Base-by-base conservation (phyloP, 2,888 invertebrate species). In the Callyntrura sp. region DNA sequence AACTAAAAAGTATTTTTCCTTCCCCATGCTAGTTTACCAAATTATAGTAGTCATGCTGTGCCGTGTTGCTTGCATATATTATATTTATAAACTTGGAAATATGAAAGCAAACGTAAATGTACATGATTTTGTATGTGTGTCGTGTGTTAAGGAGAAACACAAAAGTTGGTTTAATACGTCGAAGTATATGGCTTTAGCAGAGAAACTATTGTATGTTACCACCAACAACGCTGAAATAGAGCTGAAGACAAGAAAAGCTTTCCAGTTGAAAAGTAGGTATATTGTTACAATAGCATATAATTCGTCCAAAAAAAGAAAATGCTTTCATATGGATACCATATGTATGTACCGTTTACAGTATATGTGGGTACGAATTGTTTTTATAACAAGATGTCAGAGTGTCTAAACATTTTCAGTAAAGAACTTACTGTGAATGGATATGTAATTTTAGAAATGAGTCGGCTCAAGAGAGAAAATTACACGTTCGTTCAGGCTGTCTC, bases 171-270 rank as follows among this genome's bases (percentile, higher is more conserved):
- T 81, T 81, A 45, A 17, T 43, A 81, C 62, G 81, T n/a, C 62
- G 62, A 81, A 81, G 35, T 81, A 81, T 60, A 62, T 81, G 81
- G 81, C 62, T 70, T 70, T 70, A 1, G 14, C 17, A 12, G 70
- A 70, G 70, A 70, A 70, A 70, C 43, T n/a, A 70, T 5, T 43
- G 70, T 43, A 70, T 70, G 43, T 8, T 43, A 70, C 5, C 43
- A 35, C 23, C 35, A 28, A n/a, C 70, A 17, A n/a, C 70, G n/a
- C 20, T 35, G 81, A 43, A 35, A 62, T 60, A 48, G 35, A 28
- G 2, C 25, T 81, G 81, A 57, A 79, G 79, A 79, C 79, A 81
- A 62, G 81, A 23, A 81, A 81, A 81, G 51, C 35, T 81, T 43
- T 81, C 62, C 43, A 81, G 62, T 45, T 60, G 62, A 62, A 81